Conservation (phyloP, 2,113 vertebrate genomes). For the Odocoileus hemionus region DNA sequence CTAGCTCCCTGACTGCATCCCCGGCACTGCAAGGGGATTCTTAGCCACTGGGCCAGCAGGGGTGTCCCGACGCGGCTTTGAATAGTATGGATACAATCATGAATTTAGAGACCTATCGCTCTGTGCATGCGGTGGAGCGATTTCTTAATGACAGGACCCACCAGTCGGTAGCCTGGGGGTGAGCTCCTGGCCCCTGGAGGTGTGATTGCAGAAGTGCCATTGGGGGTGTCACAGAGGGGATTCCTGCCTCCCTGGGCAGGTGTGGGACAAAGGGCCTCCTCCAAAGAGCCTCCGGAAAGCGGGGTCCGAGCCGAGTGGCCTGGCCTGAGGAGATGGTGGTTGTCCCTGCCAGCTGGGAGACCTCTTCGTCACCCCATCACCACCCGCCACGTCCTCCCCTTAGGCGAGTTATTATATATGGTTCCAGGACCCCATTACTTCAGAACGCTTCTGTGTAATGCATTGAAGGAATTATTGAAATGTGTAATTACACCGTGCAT, state of each 20-base stretch:
- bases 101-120: rapidly evolving
- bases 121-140: neutral
- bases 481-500: slow-evolving; percentile 69
- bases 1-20: neutral
- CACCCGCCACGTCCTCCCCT: neutral
- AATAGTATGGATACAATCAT: neutral
- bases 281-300: neutral
- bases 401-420: neutral
- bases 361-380: neutral
- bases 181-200: neutral
- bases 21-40: neutral
- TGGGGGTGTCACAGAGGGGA: neutral
- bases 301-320: neutral
- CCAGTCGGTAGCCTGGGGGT: neutral
- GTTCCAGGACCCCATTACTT: slow-evolving; percentile 36
- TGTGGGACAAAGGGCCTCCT: neutral
- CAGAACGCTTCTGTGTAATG: neutral
- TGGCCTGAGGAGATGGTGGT: neutral
- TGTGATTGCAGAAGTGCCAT: neutral
- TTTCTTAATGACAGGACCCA: neutral
- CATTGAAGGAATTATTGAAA: slow-evolving; percentile 65
- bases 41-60: neutral
- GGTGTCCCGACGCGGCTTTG: neutral
- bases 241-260: neutral
- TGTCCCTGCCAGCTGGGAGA: neutral